These are phyloP conservation scores for Erethizon dorsatum DNA, from an alignment of 2,797 vertebrate genomes.

Conservation along the genomic window DNA sequence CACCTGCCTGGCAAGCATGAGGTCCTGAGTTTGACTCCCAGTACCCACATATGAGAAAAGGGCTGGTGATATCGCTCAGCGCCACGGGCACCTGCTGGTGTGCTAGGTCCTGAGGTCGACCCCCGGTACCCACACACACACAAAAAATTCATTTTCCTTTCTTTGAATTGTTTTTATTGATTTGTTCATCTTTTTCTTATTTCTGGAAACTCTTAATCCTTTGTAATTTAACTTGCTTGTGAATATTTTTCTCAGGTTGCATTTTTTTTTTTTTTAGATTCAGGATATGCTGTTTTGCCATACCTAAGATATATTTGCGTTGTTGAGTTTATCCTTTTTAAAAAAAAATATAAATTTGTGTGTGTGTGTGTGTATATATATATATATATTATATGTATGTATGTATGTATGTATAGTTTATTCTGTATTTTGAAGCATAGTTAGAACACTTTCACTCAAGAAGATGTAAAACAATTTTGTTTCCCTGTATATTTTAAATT, in stretches of 20 bases:
- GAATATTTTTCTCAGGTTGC: neutral
- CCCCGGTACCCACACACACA: too few species aligned
- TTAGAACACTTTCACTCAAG: neutral
- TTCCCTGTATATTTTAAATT: neutral
- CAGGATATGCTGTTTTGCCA: neutral
- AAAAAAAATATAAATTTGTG: too few species aligned
- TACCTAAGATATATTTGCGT: neutral
- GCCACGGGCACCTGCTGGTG: too few species aligned
- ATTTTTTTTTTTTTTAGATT: neutral
- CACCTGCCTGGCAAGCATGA: too few species aligned
- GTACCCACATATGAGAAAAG: too few species aligned
- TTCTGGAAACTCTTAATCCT: neutral
- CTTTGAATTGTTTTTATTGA: neutral
- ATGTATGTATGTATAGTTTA: too few species aligned
- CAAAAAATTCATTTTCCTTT: neutral
- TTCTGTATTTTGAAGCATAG: neutral
- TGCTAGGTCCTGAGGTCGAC: too few species aligned
- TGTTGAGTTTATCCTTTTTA: neutral
- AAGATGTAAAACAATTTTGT: neutral
- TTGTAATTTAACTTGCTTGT: neutral
- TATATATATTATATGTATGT: too few species aligned
- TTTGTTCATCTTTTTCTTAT: conserved; percentile 11
- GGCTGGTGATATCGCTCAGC: too few species aligned
- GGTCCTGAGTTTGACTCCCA: too few species aligned
- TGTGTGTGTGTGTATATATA: too few species aligned